These are phyloP conservation scores for Taenioides sp. DNA, from an alignment of 2,797 vertebrate genomes.

Conservation along the genomic window DNA sequence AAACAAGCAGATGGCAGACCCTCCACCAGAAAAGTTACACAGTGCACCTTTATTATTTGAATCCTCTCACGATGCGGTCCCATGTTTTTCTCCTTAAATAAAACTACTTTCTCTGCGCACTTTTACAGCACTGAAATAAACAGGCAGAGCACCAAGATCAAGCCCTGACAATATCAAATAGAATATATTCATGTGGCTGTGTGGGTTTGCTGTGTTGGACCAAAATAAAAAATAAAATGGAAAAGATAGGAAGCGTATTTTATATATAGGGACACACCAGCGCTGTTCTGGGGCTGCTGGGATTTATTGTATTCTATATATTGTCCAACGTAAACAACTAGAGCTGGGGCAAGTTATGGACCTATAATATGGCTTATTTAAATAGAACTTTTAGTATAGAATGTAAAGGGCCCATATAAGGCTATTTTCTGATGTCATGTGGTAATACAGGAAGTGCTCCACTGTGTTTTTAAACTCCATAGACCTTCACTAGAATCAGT, in stretches of 20 bases:
- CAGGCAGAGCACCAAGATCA: slow-evolving; percentile 63
- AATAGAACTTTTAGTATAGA: too few species aligned
- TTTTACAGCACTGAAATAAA: slow-evolving; percentile 65
- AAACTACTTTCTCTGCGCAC: slow-evolving; percentile 60
- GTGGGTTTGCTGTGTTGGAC: slow-evolving; percentile 41
- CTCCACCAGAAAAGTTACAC: too few species aligned
- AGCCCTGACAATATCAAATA: slow-evolving; percentile 68
- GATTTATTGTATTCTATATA: background rate
- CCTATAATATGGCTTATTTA: background rate
- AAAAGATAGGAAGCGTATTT: slow-evolving; percentile 34
- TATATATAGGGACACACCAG: slow-evolving; percentile 33
- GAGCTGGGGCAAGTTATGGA: background rate
- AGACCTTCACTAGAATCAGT: too few species aligned
- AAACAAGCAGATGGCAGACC: too few species aligned
- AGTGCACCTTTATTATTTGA: slow-evolving; percentile 9
- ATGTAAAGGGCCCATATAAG: too few species aligned
- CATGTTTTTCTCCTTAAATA: slow-evolving; percentile 39
- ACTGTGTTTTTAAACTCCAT: too few species aligned
- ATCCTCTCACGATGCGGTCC: slow-evolving; percentile 27
- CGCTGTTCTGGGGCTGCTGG: slow-evolving; percentile 7
- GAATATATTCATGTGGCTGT: slow-evolving; percentile 68
- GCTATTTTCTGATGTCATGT: too few species aligned
- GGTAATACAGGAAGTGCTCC: too few species aligned
- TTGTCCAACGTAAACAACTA: background rate
- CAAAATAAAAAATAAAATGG: slow-evolving; percentile 4